Evolutionary conservation across 2,113 vertebrate species (phyloP).

Genomic region (Catharus bicknelli): DNA sequence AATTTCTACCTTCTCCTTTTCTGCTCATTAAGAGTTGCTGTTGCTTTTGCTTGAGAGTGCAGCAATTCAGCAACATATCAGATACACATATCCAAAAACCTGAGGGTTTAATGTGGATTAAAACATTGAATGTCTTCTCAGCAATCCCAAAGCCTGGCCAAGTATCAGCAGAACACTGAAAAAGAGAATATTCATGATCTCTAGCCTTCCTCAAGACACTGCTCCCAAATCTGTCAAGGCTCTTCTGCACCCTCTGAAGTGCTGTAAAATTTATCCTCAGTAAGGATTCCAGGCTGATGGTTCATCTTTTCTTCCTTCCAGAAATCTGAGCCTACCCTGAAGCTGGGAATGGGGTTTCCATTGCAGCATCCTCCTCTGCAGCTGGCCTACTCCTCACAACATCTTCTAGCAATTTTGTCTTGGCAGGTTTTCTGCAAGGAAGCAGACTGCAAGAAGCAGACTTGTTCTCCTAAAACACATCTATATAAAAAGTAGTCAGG

Average conservation of each 20-base stretch:
- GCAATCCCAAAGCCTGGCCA: not conserved
- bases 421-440: not conserved
- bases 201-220: not conserved
- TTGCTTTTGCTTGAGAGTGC: not conserved
- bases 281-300: not conserved
- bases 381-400: not conserved
- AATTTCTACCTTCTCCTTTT: not conserved
- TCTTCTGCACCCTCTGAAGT: not conserved
- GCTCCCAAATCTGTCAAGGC: not conserved
- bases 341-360: not conserved
- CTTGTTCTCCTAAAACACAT: not conserved
- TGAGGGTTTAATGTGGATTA: not conserved
- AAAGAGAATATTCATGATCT: not conserved
- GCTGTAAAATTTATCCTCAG: not conserved
- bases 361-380: not conserved
- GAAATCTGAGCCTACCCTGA: not conserved
- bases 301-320: not conserved
- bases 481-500: not conserved
- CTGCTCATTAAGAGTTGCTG: not conserved
- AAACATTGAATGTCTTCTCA: not conserved
- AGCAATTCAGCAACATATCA: not conserved
- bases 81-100: fast-evolving
- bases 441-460: not conserved
- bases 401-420: slow-evolving; percentile 12
- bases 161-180: not conserved